phyloP scores from a whole-genome alignment of 30 jellyfish, hydroid and myxozoan genomes.

The Haliclystus octoradiatus region DNA sequence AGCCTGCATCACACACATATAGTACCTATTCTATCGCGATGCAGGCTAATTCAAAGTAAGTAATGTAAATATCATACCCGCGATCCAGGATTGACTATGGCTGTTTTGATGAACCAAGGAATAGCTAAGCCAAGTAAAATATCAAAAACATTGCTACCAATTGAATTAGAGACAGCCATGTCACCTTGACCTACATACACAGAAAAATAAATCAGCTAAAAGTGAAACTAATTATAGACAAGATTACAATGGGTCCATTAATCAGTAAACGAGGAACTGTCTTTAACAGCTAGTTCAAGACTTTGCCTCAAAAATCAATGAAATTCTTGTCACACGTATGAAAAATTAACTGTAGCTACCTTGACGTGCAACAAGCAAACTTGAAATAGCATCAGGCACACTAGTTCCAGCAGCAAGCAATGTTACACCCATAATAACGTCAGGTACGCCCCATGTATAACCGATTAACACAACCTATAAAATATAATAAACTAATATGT shows the following conservation, averaged over 20 bases:
- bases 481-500: not conserved
- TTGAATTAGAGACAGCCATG: slow-evolving; percentile 83
- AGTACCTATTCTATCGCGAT: no score
- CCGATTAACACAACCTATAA: slow-evolving; percentile 71
- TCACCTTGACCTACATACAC: slow-evolving; percentile 62
- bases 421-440: slow-evolving; percentile 75
- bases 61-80: no score
- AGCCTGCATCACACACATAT: no score
- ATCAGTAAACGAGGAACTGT: not conserved
- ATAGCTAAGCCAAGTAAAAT: slow-evolving; percentile 67
- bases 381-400: slow-evolving; percentile 84
- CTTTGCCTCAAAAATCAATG: not conserved
- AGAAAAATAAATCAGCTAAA: no score
- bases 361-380: slow-evolving; percentile 78
- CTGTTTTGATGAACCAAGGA: slow-evolving; percentile 72
- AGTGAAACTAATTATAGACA: no score
- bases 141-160: slow-evolving; percentile 77
- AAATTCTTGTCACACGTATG: not conserved
- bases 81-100: slow-evolving; percentile 48
- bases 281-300: not conserved
- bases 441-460: slow-evolving; percentile 72
- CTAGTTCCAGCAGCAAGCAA: slow-evolving; percentile 95
- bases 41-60: no score
- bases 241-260: not conserved
- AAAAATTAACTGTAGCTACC: slow-evolving; percentile 16